Base-by-base conservation (phyloP, 2,888 invertebrate genomes). In the Metacarcinus magister region DNA sequence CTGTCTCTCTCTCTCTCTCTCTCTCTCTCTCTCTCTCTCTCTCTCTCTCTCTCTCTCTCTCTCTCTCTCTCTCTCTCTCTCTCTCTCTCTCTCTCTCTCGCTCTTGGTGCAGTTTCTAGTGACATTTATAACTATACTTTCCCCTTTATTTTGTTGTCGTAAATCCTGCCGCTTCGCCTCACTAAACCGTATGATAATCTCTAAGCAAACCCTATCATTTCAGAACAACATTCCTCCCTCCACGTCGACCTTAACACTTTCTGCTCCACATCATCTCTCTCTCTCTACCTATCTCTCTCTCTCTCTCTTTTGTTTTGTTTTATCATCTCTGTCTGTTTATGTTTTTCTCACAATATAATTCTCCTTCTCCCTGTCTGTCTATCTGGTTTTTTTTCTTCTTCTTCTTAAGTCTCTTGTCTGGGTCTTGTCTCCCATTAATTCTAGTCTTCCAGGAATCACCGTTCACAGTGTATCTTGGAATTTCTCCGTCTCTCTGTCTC, bases 1-100 rank as follows among this genome's bases (percentile, higher is more conserved):
- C 23, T 60, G 23, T 54, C 8, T 54, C 54, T 54, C 19, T 60
- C 60, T 60, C 60, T 89, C 89, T 89, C 89, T 43, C 89, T 43
- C 89, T 89, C 89, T 89, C 89, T 43, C 89, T 43, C 89, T 89
- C 89, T 60, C 60, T 87, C 60, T 60, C 60, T 60, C 60, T 60
- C 60, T 60, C 60, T 60, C 60, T 60, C 60, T 60, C 60, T 60
- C 60, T 60, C 60, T 60, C 60, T 60, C 60, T 60, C 60, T 60
- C 60, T 60, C 60, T 60, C 60, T 87, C 60, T 60, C 60, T 60
- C 60, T 60, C 60, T 19, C 16, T 60, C 7, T 54, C 7, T 54
- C 0, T 19, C 19, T 60, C 23, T 60, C 2, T 60, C 23, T 60
- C 13, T 60, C 60, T 60, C n/a, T n/a, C n/a, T n/a, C n/a, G n/a